Evolutionary conservation across 2,888 invertebrate species (phyloP).

Genomic region (Lasius platythorax): DNA sequence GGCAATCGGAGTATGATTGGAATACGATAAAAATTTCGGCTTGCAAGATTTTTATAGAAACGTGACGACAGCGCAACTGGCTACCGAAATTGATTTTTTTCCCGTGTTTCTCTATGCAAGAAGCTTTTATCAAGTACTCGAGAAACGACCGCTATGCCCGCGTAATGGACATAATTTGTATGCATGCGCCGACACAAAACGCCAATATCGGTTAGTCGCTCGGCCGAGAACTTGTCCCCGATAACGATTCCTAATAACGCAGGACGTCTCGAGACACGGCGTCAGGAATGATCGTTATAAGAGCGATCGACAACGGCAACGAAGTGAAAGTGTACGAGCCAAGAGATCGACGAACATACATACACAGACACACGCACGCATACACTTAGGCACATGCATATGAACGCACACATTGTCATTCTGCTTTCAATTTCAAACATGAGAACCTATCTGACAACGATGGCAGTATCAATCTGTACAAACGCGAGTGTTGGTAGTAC

Average conservation of each 20-base stretch:
- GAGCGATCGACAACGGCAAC: constrained; percentile 38
- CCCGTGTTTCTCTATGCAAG: constrained; percentile 56
- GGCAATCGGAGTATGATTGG: neutral
- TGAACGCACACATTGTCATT: constrained; percentile 67
- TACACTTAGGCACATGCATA: constrained; percentile 45
- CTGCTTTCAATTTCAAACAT: constrained; percentile 65
- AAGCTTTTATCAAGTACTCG: constrained; percentile 67
- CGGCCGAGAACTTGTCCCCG: constrained; percentile 72
- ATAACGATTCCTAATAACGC: constrained; percentile 77
- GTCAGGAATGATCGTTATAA: constrained; percentile 63
- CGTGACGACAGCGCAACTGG: neutral
- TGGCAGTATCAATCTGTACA: constrained; percentile 36
- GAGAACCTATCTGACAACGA: constrained; percentile 67
- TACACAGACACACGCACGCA: neutral
- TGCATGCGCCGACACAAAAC: constrained; percentile 71
- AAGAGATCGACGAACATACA: constrained; percentile 25
- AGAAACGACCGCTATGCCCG: constrained; percentile 65
- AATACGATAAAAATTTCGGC: constrained; percentile 6
- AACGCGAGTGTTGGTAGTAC: constrained; percentile 45
- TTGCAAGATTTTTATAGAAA: neutral
- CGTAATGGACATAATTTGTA: constrained; percentile 74
- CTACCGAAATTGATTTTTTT: constrained; percentile 13
- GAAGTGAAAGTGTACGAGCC: constrained; percentile 65
- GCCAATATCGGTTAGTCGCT: constrained; percentile 66
- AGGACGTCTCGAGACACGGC: constrained; percentile 63